phyloP scores from a whole-genome alignment of 2,113 vertebrate genomes.

The Hippocampus abdominalis region DNA sequence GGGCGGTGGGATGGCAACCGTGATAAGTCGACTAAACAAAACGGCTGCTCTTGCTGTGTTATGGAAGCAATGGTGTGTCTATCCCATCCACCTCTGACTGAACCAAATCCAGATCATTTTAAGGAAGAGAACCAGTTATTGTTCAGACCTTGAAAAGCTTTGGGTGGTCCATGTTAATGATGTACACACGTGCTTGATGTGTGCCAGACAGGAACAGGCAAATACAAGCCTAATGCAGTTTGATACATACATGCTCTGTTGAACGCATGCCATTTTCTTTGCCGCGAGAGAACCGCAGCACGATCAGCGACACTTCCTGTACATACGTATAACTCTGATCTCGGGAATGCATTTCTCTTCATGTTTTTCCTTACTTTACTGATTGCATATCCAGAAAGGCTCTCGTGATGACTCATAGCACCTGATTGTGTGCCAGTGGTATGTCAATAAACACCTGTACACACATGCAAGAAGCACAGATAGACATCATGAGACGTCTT shows the following conservation, averaged over 20 bases:
- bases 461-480: constrained; percentile 5
- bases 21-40: constrained; percentile 53
- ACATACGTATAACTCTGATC: constrained; percentile 10
- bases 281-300: background rate
- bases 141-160: constrained; percentile 56
- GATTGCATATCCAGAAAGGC: constrained; percentile 23
- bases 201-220: constrained; percentile 18
- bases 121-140: constrained; percentile 68
- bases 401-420: constrained; percentile 6
- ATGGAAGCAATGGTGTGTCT: constrained; percentile 37
- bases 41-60: constrained; percentile 36
- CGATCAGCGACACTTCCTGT: constrained; percentile 9
- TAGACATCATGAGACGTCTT: constrained; percentile 15
- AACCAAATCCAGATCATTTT: constrained; percentile 47
- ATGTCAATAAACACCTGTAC: constrained; percentile 28
- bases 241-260: constrained; percentile 4
- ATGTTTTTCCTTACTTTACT: constrained; percentile 13
- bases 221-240: constrained; percentile 31
- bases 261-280: constrained; percentile 39
- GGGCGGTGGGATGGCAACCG: constrained; percentile 27
- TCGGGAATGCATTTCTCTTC: constrained; percentile 23
- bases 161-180: constrained; percentile 66
- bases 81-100: constrained; percentile 25
- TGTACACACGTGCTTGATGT: constrained; percentile 3
- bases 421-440: constrained; percentile 6